Percentiles rank a stretch among this genome's conserved stretches.
Conservation (phyloP, 1,140 invertebrate genomes). For the Nebria ingens region DNA sequence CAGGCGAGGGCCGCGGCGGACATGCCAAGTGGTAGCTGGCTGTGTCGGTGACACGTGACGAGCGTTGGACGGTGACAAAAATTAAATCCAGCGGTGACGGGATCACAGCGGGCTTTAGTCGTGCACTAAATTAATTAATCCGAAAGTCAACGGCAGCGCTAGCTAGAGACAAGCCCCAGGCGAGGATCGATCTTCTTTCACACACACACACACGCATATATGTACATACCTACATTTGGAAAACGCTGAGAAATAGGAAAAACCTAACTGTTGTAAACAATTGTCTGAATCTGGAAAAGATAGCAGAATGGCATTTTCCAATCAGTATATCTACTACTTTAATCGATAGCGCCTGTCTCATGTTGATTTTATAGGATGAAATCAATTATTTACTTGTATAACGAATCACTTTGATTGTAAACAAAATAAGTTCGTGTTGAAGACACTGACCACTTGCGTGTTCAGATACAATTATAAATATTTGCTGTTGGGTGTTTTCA, state of each 20-base stretch:
- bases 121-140: constrained; percentile 5
- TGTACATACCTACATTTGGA: no score
- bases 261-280: constrained; percentile 6
- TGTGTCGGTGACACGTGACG: neutral
- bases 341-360: no score
- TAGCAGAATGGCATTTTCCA: neutral
- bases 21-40: no score
- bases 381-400: no score
- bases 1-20: neutral
- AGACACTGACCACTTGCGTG: no score
- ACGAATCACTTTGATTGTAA: no score
- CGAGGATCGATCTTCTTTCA: neutral
- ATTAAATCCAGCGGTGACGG: constrained; percentile 5
- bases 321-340: no score
- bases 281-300: neutral
- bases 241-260: constrained; percentile 10
- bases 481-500: no score
- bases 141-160: neutral
- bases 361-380: no score
- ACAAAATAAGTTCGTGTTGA: no score
- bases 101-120: neutral
- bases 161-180: neutral
- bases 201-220: neutral
- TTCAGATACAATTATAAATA: no score
- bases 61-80: constrained; percentile 5